Conservation (phyloP, 2,113 vertebrate species). For the Plectropomus leopardus region DNA sequence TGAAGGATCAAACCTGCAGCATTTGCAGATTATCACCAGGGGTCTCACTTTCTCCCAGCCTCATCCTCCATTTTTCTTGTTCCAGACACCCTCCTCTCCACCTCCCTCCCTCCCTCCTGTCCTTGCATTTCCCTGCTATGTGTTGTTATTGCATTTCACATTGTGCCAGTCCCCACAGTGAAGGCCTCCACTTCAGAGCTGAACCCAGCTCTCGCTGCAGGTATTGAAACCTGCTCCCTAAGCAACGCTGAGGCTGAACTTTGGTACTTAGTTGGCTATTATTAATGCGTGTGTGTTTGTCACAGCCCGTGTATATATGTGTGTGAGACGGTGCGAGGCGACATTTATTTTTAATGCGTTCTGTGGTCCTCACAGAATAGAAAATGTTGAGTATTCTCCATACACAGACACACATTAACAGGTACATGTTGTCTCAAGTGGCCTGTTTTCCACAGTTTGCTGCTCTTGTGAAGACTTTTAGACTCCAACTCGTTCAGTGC, state of each 20-base stretch:
- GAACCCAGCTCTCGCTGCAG: constrained; percentile 43
- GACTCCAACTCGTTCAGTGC: not conserved
- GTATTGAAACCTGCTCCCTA: constrained; percentile 49
- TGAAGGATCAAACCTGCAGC: constrained; percentile 54
- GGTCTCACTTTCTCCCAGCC: constrained; percentile 55
- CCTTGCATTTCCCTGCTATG: constrained; percentile 20
- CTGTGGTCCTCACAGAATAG: not conserved
- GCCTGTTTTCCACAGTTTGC: not conserved
- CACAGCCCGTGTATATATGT: not conserved
- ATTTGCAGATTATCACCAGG: constrained; percentile 58
- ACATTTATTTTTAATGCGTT: constrained; percentile 41
- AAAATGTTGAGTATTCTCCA: not conserved
- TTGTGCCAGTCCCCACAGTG: constrained; percentile 49
- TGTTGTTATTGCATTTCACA: constrained; percentile 65
- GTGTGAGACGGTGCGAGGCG: not conserved
- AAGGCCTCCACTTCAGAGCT: constrained; percentile 42
- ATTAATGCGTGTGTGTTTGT: constrained; percentile 23
- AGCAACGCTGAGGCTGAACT: constrained; percentile 56
- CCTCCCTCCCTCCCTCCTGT: not conserved
- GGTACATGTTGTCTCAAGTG: not conserved
- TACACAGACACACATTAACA: constrained; percentile 5
- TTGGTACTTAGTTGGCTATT: constrained; percentile 34
- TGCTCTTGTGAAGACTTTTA: not conserved
- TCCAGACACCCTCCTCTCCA: not conserved
- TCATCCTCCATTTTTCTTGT: constrained; percentile 15